Evolutionary conservation across 2,113 vertebrate genomes (phyloP), one percentile per base, ranked within the genome.

Genomic region (Cettia cetti): DNA sequence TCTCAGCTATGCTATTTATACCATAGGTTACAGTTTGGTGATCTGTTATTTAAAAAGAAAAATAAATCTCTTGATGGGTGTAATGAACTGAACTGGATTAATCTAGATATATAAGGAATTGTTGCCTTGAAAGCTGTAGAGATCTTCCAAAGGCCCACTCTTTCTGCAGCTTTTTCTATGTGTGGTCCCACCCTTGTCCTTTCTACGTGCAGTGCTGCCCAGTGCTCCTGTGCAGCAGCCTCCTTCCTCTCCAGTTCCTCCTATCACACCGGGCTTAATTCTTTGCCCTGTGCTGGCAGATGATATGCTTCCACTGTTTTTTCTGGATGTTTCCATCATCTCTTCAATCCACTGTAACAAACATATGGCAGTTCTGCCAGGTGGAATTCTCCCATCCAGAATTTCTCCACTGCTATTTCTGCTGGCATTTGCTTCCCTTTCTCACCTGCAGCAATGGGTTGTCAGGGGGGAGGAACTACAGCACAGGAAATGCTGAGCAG

Each of bases 81-180:
- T 50, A 50, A 31, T 49, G n/a, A 37, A 10, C 22, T 44, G 56
- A 57, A 35, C 12, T 2, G 20, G 23, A 27, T 69, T 50, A 28
- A 64, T 81, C 5, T 64, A 33, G 56, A 35, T 10, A 7, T 23
- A 23, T 52, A 45, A 39, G 8, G 18, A 39, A 10, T 33, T 65
- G 4, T 65, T 78, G 14, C 21, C 21, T 68, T 77, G 20, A 65
- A 65, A 57, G 16, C 45, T 85, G 18, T 39, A 19, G 45, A 60
- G 22, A 6, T 76, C 11, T 77, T 82, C 37, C 16, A 11, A 18
- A 69, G 50, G 30, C 9, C 23, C 4, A 7, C 0, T 0, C 7
- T 15, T 11, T 18, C 42, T n/a, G n/a, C 28, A 63, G 47, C 16
- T 53, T 63, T 61, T 71, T 50, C 37, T 39, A 13, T 1, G 0